These are phyloP conservation scores for Atopsyche davidsoni DNA, from an alignment of 1,140 invertebrate genomes.

Conservation along the genomic window DNA sequence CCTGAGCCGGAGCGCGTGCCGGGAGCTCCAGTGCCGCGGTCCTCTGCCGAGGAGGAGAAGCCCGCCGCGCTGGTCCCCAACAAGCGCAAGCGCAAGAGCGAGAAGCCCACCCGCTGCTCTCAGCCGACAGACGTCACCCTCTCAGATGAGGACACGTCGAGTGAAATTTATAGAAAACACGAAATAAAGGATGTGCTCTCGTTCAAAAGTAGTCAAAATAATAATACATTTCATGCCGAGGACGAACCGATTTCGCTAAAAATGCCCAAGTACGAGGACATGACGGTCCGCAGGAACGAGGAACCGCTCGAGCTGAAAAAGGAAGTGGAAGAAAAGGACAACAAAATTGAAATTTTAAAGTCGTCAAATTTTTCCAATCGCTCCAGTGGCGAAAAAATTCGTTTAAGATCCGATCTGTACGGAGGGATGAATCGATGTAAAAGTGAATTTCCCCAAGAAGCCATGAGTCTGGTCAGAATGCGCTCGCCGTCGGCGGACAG, in stretches of 20 bases:
- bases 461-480: slow-evolving; percentile 42
- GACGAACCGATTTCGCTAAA: slow-evolving; percentile 56
- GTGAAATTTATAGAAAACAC: slow-evolving; percentile 45
- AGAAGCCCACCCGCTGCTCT: slow-evolving; percentile 80
- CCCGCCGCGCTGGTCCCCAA: slow-evolving; percentile 46
- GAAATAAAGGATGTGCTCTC: slow-evolving; percentile 25
- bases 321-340: slow-evolving; percentile 16
- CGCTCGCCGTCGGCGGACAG: slow-evolving; percentile 51
- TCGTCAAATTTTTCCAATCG: slow-evolving; percentile 31
- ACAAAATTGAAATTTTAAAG: slow-evolving; percentile 1
- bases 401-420: slow-evolving; percentile 46
- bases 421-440: slow-evolving; percentile 42
- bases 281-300: neutral
- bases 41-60: slow-evolving; percentile 40
- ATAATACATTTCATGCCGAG: slow-evolving; percentile 31
- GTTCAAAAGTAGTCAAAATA: slow-evolving; percentile 35
- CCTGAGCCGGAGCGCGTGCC: slow-evolving; percentile 54
- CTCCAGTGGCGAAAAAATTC: slow-evolving; percentile 43
- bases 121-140: slow-evolving; percentile 53
- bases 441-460: slow-evolving; percentile 39
- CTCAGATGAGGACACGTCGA: slow-evolving; percentile 56
- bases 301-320: slow-evolving; percentile 15
- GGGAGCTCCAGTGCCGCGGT: slow-evolving; percentile 45
- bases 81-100: slow-evolving; percentile 77
- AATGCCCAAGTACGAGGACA: slow-evolving; percentile 45